Evolutionary conservation across 2,888 invertebrate species (phyloP).

Genomic region (Erebia ligea): DNA sequence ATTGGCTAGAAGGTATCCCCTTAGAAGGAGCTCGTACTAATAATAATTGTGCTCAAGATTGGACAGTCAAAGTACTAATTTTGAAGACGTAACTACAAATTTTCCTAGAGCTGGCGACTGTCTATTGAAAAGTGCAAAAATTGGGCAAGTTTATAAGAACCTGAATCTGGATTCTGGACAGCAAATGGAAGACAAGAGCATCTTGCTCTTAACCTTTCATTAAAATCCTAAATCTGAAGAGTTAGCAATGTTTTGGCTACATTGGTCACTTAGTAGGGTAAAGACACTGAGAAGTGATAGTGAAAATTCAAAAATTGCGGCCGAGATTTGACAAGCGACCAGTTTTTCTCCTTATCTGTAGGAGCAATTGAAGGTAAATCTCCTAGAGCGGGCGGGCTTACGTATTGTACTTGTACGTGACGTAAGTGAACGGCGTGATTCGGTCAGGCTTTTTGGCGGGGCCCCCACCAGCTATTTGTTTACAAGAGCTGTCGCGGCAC

Average conservation of each 20-base stretch:
- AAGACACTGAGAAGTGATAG: neutral
- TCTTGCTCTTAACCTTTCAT: neutral
- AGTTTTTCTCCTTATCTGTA: slow-evolving; percentile 23
- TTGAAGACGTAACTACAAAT: too few relatives aligned
- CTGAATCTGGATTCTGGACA: neutral
- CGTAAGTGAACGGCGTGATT: slow-evolving; percentile 76
- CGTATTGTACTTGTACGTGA: slow-evolving; percentile 60
- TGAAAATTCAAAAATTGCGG: neutral
- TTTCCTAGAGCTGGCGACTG: too few relatives aligned
- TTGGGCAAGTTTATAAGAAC: too few relatives aligned
- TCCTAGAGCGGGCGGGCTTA: slow-evolving; percentile 41
- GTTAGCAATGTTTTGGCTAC: neutral
- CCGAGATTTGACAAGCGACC: slow-evolving; percentile 2
- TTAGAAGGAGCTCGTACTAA: too few relatives aligned
- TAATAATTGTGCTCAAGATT: too few relatives aligned
- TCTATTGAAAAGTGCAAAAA: too few relatives aligned
- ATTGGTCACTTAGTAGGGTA: neutral
- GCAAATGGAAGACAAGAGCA: neutral
- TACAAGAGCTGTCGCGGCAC: slow-evolving; percentile 72
- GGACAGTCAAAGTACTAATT: too few relatives aligned
- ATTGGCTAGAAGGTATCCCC: too few relatives aligned
- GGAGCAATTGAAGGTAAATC: slow-evolving; percentile 34
- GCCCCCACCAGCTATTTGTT: slow-evolving; percentile 81
- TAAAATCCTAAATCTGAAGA: too few relatives aligned
- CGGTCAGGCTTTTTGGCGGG: slow-evolving; percentile 78